Conservation (phyloP, 2,888 invertebrate genomes). For the Neocrepidodera transversa region DNA sequence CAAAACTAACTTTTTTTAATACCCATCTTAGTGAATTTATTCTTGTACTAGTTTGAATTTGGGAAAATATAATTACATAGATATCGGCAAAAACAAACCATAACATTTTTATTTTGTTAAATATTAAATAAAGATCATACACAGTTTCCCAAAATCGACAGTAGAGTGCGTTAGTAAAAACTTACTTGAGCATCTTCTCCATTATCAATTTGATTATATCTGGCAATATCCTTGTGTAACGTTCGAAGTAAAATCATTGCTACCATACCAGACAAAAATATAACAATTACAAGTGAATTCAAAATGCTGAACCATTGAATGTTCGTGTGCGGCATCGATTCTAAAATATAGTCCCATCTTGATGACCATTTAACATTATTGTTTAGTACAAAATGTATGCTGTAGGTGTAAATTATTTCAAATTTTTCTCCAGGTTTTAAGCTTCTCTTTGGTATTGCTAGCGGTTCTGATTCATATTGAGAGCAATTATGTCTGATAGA, state of each 20-base stretch:
- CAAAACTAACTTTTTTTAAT: too few species aligned
- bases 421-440: conserved; percentile 62
- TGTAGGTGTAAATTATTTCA: conserved; percentile 84
- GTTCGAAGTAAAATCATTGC: conserved; percentile 98
- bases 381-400: conserved; percentile 79
- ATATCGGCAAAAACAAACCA: too few species aligned
- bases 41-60: too few species aligned
- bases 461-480: conserved; percentile 62
- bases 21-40: too few species aligned
- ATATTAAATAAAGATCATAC: too few species aligned
- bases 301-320: conserved; percentile 99
- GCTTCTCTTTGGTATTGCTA: conserved; percentile 72
- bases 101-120: too few species aligned
- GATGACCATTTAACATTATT: conserved; percentile 96
- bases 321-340: conserved; percentile 97
- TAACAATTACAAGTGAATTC: conserved; percentile 95
- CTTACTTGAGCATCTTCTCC: conserved; percentile 89
- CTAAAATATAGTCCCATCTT: conserved; percentile 98
- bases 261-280: conserved; percentile 98
- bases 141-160: too few species aligned
- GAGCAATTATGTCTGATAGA: conserved; percentile 37
- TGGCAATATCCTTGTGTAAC: conserved; percentile 96
- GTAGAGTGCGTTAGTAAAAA: background rate
- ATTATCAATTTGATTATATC: conserved; percentile 95
- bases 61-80: too few species aligned